phyloP scores from a whole-genome alignment of 2,888 invertebrate genomes.

The Xylota sylvarum region DNA sequence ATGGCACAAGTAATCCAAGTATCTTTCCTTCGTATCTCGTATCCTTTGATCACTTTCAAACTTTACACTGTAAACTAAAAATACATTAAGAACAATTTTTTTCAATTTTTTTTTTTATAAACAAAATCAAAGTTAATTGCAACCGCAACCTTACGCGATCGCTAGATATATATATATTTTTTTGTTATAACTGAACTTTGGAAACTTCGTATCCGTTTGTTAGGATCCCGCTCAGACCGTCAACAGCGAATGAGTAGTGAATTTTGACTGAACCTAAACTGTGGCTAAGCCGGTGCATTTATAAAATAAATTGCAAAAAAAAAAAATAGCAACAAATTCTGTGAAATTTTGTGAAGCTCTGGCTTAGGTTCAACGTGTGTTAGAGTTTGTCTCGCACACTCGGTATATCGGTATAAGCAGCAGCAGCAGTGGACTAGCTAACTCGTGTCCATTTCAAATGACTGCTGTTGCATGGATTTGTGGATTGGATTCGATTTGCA shows the following conservation, averaged over 20 bases:
- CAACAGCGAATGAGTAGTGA: constrained; percentile 67
- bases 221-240: constrained; percentile 51
- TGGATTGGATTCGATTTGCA: constrained; percentile 64
- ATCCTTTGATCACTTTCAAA: constrained; percentile 26
- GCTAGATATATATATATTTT: constrained; percentile 2
- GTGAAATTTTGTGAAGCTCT: constrained; percentile 61
- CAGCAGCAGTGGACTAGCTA: constrained; percentile 37
- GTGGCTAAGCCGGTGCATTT: constrained; percentile 67
- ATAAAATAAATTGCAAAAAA: constrained; percentile 54
- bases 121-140: not conserved
- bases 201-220: constrained; percentile 31
- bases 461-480: constrained; percentile 66
- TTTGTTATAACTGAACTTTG: constrained; percentile 10
- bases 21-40: not conserved
- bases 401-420: constrained; percentile 19
- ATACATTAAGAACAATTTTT: constrained; percentile 7
- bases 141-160: constrained; percentile 45
- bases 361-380: constrained; percentile 53
- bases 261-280: constrained; percentile 74
- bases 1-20: constrained; percentile 29
- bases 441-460: constrained; percentile 68
- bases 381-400: constrained; percentile 42
- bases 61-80: constrained; percentile 40
- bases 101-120: not conserved
- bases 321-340: constrained; percentile 62